Base-by-base conservation (phyloP, 2,113 vertebrate species). In the Trematomus loennbergii region DNA sequence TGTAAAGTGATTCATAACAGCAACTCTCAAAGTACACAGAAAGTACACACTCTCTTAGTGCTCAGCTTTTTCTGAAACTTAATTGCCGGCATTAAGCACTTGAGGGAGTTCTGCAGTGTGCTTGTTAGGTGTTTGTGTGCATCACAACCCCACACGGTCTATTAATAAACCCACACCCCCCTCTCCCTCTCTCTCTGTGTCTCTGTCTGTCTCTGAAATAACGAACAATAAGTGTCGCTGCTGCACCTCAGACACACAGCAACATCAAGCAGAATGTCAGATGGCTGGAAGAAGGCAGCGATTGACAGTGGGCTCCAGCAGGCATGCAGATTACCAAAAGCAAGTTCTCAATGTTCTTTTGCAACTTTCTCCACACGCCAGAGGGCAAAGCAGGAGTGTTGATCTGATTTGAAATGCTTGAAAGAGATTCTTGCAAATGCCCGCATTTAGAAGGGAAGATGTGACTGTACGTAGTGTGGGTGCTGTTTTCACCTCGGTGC, bases 251-350 rank as follows among this genome's bases (percentile, higher is more conserved):
- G 89, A 91, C 89, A 89, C 87, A 87, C 82, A 86, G 85, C 83
- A 63, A 94, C 92, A 94, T 94, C 94, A 94, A 93, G 93, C 89
- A 90, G 92, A 91, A 93, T 92, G 91, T 92, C 92, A 94, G 87
- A 94, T 91, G 87, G 89, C 89, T 87, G 80, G 73, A 87, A 90
- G 90, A 90, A 79, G 7, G 55, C 40, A 86, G 82, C 89, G 83
- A 92, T 89, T 92, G 92, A 92, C 91, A 93, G 88, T 84, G 55
- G 82, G 83, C 82, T 91, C 90, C 86, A 91, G 81, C 40, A 92
- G 88, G 88, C 91, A 88, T 88, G 87, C 86, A 89, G 83, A 90
- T 91, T 79, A 90, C 87, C 92, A 75, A 92, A 86, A 90, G 88
- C 91, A 81, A 92, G 89, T 90, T 92, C 85, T 90, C 75, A 85